Evolutionary conservation across 2,888 invertebrate species (phyloP).

Genomic region (Sicus ferrugineus): DNA sequence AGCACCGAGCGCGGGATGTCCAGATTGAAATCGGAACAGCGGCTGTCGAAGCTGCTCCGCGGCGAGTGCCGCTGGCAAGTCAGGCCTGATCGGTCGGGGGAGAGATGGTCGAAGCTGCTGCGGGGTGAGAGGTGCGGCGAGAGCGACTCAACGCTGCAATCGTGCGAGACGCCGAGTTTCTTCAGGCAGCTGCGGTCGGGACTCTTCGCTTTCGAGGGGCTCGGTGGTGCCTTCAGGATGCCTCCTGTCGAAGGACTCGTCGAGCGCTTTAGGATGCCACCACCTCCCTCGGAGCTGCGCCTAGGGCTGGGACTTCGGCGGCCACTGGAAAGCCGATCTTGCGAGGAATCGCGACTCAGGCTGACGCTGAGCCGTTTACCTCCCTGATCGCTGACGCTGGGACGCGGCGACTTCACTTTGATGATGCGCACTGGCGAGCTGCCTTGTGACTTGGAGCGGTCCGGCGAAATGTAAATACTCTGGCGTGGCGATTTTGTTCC

Average conservation of each 20-base stretch:
- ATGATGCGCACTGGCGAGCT: constrained; percentile 64
- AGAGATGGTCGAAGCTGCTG: constrained; percentile 61
- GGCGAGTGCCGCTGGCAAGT: constrained; percentile 60
- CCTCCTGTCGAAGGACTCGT: constrained; percentile 52
- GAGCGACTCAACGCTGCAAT: constrained; percentile 58
- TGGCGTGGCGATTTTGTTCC: constrained; percentile 66
- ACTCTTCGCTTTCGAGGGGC: constrained; percentile 62
- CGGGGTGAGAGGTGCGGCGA: constrained; percentile 63
- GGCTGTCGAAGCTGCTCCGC: constrained; percentile 62
- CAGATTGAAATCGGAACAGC: constrained; percentile 59
- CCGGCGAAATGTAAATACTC: constrained; percentile 69
- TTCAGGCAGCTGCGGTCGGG: constrained; percentile 63
- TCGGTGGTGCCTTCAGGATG: constrained; percentile 59
- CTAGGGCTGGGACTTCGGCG: constrained; percentile 62
- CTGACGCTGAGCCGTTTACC: constrained; percentile 59
- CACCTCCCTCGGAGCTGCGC: constrained; percentile 61
- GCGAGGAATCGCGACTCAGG: constrained; percentile 61
- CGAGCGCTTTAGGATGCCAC: constrained; percentile 61
- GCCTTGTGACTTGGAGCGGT: constrained; percentile 63
- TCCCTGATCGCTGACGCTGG: constrained; percentile 67
- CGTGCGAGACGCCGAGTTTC: constrained; percentile 59
- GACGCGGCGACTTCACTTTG: constrained; percentile 67
- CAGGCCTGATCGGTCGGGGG: constrained; percentile 58
- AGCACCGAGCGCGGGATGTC: constrained; percentile 52
- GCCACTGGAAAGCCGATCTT: constrained; percentile 57